These are phyloP conservation scores for Leucoraja erinaceus DNA, from an alignment of 2,113 vertebrate genomes.

Conservation along the genomic window DNA sequence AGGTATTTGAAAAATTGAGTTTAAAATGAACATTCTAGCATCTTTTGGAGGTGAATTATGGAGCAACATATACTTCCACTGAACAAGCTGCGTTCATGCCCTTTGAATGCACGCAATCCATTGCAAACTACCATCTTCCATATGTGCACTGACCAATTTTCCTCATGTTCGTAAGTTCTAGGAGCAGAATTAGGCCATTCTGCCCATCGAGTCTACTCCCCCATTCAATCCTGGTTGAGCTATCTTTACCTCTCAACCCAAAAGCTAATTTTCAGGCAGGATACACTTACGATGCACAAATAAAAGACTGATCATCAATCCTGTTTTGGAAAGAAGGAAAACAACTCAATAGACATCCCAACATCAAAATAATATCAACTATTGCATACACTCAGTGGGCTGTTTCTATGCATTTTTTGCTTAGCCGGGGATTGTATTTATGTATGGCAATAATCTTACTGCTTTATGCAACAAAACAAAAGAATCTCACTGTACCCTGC, in stretches of 20 bases:
- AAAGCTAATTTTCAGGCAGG: background rate
- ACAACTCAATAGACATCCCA: background rate
- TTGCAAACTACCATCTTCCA: slow-evolving; percentile 5
- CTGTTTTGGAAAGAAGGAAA: background rate
- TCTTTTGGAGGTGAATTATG: background rate
- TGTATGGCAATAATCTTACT: no score
- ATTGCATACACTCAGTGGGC: no score
- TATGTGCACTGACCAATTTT: background rate
- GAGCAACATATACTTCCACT: background rate
- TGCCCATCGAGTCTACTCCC: no score
- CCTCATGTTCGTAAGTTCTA: background rate
- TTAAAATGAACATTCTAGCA: background rate
- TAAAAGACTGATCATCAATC: background rate
- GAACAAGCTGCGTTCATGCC: background rate
- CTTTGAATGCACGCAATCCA: background rate
- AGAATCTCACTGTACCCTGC: no score
- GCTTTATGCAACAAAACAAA: no score
- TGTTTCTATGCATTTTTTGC: no score
- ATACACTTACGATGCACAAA: background rate
- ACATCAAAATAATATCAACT: background rate
- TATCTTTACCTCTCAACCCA: no score
- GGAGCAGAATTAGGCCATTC: no score
- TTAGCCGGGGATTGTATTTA: no score
- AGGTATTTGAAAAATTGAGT: no score
- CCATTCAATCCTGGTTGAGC: no score